Percentiles rank a stretch among this genome's conserved stretches.
These are phyloP conservation scores for Indicator indicator DNA, from an alignment of 2,113 vertebrate genomes.

Conservation along the genomic window DNA sequence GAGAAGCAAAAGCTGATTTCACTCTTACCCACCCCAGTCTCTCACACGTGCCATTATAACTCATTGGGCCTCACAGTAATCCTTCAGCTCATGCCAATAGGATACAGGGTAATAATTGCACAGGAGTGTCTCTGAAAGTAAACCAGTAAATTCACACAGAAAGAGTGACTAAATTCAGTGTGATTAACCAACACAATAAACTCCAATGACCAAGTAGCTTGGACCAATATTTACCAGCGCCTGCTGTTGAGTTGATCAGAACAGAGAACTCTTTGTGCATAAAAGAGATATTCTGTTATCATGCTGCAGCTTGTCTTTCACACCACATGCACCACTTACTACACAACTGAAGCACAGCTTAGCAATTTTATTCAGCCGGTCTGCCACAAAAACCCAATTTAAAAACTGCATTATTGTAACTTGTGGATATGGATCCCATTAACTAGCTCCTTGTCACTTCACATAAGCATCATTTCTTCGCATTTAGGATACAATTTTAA, in stretches of 20 bases:
- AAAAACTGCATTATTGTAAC: conserved; percentile 50
- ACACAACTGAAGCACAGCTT: conserved; percentile 59
- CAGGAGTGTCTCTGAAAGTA: not conserved
- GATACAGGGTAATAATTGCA: not conserved
- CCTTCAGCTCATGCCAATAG: not conserved
- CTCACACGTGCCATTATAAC: accelerated
- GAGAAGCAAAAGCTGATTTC: not conserved
- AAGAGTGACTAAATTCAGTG: not conserved
- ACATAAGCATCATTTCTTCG: conserved; percentile 26
- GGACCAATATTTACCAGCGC: conserved; percentile 37
- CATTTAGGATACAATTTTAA: conserved; percentile 44
- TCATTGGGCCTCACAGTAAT: not conserved
- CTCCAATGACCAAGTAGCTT: conserved; percentile 19
- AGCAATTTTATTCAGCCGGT: conserved; percentile 38
- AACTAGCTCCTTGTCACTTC: conserved; percentile 49
- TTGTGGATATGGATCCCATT: conserved; percentile 61
- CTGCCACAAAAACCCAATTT: conserved; percentile 66
- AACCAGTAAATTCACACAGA: not conserved
- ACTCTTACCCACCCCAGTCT: not conserved
- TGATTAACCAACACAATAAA: conserved; percentile 25
- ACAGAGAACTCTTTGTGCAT: conserved; percentile 49
- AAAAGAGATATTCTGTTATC: conserved; percentile 64
- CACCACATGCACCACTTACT: conserved; percentile 53
- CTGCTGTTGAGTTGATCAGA: conserved; percentile 38
- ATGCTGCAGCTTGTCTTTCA: conserved; percentile 26